These are phyloP conservation scores for Calycopis cecrops DNA, from an alignment of 1,140 invertebrate genomes.

Conservation along the genomic window DNA sequence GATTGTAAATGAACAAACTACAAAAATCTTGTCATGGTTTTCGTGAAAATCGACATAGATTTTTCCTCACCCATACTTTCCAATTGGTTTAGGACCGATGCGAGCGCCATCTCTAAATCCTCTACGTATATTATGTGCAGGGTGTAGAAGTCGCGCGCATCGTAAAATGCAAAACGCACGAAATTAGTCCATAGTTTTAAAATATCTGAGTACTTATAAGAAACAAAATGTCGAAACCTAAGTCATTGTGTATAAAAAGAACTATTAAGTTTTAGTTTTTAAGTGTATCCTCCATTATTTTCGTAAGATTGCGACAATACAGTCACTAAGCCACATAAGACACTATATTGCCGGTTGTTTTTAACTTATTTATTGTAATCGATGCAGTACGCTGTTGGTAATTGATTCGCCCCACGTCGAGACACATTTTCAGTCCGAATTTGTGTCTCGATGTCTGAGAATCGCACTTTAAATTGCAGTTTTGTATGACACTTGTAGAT, in stretches of 20 bases:
- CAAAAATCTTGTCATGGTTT: conserved; percentile 71
- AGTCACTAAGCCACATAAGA: conserved; percentile 66
- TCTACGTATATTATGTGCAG: conserved; percentile 29
- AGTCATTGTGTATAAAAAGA: conserved; percentile 74
- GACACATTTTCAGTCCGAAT: conserved; percentile 26
- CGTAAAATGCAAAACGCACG: conserved; percentile 55
- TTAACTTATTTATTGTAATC: conserved; percentile 69
- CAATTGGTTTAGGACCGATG: conserved; percentile 31
- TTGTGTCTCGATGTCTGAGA: conserved; percentile 28
- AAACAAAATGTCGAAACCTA: conserved; percentile 73
- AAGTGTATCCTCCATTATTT: conserved; percentile 71
- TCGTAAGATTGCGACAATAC: conserved; percentile 68
- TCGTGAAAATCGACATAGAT: conserved; percentile 72
- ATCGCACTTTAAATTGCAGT: conserved; percentile 46
- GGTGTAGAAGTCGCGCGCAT: conserved; percentile 33
- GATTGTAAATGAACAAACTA: conserved; percentile 49
- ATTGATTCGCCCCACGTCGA: conserved; percentile 19
- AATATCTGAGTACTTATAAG: conserved; percentile 71
- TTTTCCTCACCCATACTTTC: conserved; percentile 35
- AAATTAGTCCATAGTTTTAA: conserved; percentile 68
- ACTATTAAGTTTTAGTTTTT: conserved; percentile 67
- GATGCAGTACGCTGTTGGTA: conserved; percentile 30
- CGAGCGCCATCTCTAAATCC: conserved; percentile 36
- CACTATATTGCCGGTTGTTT: conserved; percentile 49
- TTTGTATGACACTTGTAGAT: conserved; percentile 56